Percentiles rank a stretch among this genome's conserved stretches.
phyloP scores from a whole-genome alignment of 2,113 vertebrate genomes.

The Malurus melanocephalus region DNA sequence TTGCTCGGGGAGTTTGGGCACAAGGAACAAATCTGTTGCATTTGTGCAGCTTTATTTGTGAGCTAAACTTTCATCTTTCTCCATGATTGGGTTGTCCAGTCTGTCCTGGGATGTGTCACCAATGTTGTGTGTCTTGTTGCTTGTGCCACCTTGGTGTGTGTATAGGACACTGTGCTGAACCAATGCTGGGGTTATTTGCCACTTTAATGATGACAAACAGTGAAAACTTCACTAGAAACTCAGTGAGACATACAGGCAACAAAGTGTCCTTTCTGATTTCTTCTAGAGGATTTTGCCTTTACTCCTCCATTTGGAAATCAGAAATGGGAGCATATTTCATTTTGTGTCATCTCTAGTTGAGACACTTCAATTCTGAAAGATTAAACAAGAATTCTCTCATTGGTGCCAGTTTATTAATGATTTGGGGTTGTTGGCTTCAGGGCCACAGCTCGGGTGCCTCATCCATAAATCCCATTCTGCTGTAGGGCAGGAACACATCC shows the following conservation, averaged over 20 bases:
- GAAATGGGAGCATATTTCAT: background rate
- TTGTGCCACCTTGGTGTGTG: background rate
- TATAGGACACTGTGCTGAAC: background rate
- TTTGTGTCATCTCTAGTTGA: background rate
- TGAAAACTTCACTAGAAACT: background rate
- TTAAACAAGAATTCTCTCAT: background rate
- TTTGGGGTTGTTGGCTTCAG: background rate
- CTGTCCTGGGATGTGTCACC: background rate
- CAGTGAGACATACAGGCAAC: background rate
- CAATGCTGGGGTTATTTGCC: background rate
- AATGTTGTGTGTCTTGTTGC: rapidly evolving
- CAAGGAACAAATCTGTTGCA: background rate
- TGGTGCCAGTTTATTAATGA: background rate
- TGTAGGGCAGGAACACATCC: background rate
- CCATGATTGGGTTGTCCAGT: rapidly evolving
- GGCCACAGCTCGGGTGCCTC: background rate
- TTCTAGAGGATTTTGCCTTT: background rate
- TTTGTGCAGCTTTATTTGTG: background rate
- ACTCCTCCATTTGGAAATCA: background rate
- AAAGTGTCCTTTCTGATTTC: background rate
- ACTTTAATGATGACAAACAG: background rate
- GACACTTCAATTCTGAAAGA: background rate
- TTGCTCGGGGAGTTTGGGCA: no score
- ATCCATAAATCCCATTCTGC: rapidly evolving
- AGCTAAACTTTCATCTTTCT: background rate